Conservation (phyloP, 35 echinoderm and acorn worm species). For the Stichopus chloronotus region DNA sequence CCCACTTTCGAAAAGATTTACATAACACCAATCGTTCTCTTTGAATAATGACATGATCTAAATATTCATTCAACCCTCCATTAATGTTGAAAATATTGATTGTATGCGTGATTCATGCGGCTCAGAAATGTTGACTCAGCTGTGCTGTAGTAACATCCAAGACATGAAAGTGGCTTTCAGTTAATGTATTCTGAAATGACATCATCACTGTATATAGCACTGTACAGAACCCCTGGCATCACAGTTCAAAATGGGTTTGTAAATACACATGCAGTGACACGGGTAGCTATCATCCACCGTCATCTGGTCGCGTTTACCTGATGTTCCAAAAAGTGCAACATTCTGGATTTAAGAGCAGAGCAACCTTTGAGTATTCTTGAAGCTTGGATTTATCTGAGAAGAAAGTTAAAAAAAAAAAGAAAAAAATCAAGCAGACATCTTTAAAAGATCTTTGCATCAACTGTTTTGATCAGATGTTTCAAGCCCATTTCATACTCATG, state of each 20-base stretch:
- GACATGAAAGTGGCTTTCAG: background rate
- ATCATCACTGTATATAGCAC: background rate
- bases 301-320: constrained; percentile 42
- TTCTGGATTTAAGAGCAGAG: constrained; percentile 79
- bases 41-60: too few species aligned
- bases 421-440: background rate
- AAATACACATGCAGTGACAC: background rate
- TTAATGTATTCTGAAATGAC: background rate
- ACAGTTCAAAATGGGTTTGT: background rate
- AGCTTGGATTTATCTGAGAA: constrained; percentile 48
- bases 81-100: too few species aligned
- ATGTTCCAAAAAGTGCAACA: constrained; percentile 86
- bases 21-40: too few species aligned
- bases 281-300: background rate
- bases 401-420: background rate
- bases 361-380: constrained; percentile 67
- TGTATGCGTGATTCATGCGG: too few species aligned
- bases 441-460: too few species aligned
- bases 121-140: too few species aligned
- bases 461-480: too few species aligned
- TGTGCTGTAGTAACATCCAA: too few species aligned
- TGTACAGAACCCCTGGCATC: background rate
- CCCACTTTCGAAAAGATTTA: too few species aligned
- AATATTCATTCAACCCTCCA: too few species aligned
- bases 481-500: too few species aligned